Evolutionary conservation across 2,888 invertebrate species (phyloP), one percentile per base, ranked within the genome.

Genomic region (Dorcus parallelipipedus): DNA sequence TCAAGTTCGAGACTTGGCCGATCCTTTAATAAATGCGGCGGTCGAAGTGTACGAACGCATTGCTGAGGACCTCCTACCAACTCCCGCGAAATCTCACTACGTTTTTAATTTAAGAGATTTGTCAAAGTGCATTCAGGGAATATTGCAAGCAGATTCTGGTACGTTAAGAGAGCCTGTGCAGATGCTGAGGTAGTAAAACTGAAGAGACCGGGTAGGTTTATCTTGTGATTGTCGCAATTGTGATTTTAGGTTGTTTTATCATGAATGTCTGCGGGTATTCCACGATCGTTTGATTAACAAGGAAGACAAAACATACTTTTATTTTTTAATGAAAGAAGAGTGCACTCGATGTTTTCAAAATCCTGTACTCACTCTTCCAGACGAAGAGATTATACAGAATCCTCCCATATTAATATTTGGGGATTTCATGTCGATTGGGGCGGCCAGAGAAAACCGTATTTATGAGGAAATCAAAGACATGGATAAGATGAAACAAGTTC

Each of bases 11-110:
- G 81, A 83, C 1, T 76, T 90, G 1, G 86, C 84, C 0, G 89
- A 88, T 54, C 81, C 85, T 23, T 86, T 95, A 69, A 91, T 96
- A 0, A 83, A 86, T 64, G 92, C 95, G 0, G 88, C 94, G 0
- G 90, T 95, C 43, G 90, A 91, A 50, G 83, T 95, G 2, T 97
- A 96, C 73, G 82, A 86, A 63, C 86, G 88, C 68, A 92, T 95
- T 47, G 86, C 89, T 10, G 79, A 84, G 0, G 91, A 91, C 69
- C 83, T 97, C 65, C 78, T 96, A 33, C 96, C 96, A 0, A 96
- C 95, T 0, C 96, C 96, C 0, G 86, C 91, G 26, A 95, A 95
- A 75, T 92, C 92, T 0, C 95, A 96, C 78, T 96, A 97, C 72
- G 87, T 95, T 9, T 97, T 96, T 76, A 97, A 96, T 78, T 79